Evolutionary conservation across 2,888 invertebrate genomes (phyloP), one percentile per base, ranked within the genome.

Genomic region (Muscina levida): DNA sequence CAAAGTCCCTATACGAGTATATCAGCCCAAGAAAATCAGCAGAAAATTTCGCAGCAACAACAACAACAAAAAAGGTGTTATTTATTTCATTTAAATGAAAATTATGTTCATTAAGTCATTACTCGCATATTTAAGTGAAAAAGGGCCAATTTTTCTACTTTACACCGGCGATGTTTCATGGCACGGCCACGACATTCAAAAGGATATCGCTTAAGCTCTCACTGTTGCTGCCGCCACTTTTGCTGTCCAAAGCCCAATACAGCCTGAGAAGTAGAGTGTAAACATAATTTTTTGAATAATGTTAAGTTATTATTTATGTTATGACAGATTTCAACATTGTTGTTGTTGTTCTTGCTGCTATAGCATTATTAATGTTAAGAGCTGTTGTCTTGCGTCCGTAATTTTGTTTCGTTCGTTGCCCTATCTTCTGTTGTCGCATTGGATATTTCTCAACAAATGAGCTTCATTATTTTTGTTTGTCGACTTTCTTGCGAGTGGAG

Each of bases 251-350:
- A n/a, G n/a, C n/a, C n/a, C n/a, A n/a, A n/a, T n/a, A n/a, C 15
- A 57, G 3, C 59, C 31, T 53, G 56, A 10, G 10, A 22, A 37
- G 13, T 8, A 62, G 11, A 42, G 62, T 62, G 39, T 62, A 62
- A 67, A 73, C 80, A 77, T 70, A 73, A 70, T 77, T 80, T n/a
- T 67, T 77, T 70, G 70, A 76, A 80, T 71, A 80, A 80, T 80
- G 70, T 77, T 70, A 11, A 24, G 80, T 74, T 73, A 80, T 77
- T 80, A 80, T 73, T 77, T 80, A 80, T 77, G 77, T 66, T 74
- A 51, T 73, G 77, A 80, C 80, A 80, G 42, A 22, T 62, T 62
- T 42, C 62, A 5, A 17, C 19, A 39, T 37, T 39, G 31, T 15
- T 15, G 59, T 19, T 62, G 11, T 42, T 39, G 13, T 42, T 19